Percentiles rank a stretch among this genome's conserved stretches.
phyloP scores from a whole-genome alignment of 2,888 invertebrate species.

The Tipula helvola region DNA sequence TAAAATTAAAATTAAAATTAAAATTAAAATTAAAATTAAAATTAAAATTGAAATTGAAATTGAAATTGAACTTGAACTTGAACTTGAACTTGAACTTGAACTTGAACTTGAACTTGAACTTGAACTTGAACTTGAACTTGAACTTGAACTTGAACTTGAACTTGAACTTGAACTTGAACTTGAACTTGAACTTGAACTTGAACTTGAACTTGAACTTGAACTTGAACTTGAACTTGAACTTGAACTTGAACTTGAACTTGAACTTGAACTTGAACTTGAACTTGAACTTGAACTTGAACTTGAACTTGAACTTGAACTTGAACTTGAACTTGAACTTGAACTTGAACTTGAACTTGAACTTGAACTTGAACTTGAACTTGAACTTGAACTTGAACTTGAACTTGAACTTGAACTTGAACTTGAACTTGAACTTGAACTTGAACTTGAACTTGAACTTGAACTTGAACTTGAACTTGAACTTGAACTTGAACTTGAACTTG shows the following conservation, averaged over 20 bases:
- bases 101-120: constrained; percentile 12
- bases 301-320: constrained; percentile 11
- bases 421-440: constrained; percentile 10
- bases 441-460: constrained; percentile 9
- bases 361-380: constrained; percentile 11
- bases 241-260: constrained; percentile 11
- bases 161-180: constrained; percentile 13
- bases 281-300: constrained; percentile 11
- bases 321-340: constrained; percentile 9
- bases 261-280: constrained; percentile 11
- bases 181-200: constrained; percentile 12
- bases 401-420: background rate
- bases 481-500: constrained; percentile 11
- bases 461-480: constrained; percentile 11
- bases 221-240: constrained; percentile 12
- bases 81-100: constrained; percentile 13
- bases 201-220: constrained; percentile 11
- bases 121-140: constrained; percentile 12
- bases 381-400: background rate
- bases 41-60: too few species aligned
- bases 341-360: constrained; percentile 10
- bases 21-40: too few species aligned
- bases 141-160: constrained; percentile 12
- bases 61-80: constrained; percentile 13
- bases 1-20: too few species aligned